Percentiles rank a stretch among this genome's conserved stretches.
These are phyloP conservation scores for Papilio elwesi DNA, from an alignment of 2,888 invertebrate genomes.

Conservation along the genomic window DNA sequence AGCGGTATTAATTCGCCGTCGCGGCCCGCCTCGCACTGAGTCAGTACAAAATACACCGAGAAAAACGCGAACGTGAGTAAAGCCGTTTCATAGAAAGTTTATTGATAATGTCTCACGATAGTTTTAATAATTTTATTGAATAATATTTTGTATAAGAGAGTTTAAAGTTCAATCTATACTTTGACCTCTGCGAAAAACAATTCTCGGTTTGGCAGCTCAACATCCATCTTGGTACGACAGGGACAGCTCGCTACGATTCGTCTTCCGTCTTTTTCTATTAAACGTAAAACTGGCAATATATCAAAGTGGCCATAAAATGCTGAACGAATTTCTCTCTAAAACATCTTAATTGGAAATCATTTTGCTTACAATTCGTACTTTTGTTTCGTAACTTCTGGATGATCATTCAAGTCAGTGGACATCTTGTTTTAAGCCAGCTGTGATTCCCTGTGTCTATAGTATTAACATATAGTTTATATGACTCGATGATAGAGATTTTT, in stretches of 20 bases:
- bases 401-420: not conserved
- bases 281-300: conserved; percentile 17
- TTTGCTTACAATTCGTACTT: not conserved
- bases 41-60: too few relatives aligned
- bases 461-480: too few relatives aligned
- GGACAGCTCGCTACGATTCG: conserved; percentile 13
- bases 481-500: too few relatives aligned
- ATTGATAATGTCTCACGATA: too few relatives aligned
- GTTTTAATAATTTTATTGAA: conserved; percentile 7
- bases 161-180: conserved; percentile 16
- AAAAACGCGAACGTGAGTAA: too few relatives aligned
- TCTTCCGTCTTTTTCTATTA: conserved; percentile 26
- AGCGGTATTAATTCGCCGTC: too few relatives aligned
- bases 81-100: too few relatives aligned
- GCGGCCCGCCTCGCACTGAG: too few relatives aligned
- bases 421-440: not conserved
- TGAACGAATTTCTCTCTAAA: not conserved
- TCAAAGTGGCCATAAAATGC: conserved; percentile 13
- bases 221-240: conserved; percentile 18
- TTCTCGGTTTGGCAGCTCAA: conserved; percentile 11
- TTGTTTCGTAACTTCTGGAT: not conserved
- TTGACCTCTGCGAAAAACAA: conserved; percentile 22
- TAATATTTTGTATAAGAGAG: conserved; percentile 13
- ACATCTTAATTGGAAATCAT: conserved; percentile 12
- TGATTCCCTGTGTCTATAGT: too few relatives aligned